Percentiles rank a stretch among this genome's conserved stretches.
These are phyloP conservation scores for Actenoides hombroni DNA, from an alignment of 2,113 vertebrate species.

Conservation along the genomic window DNA sequence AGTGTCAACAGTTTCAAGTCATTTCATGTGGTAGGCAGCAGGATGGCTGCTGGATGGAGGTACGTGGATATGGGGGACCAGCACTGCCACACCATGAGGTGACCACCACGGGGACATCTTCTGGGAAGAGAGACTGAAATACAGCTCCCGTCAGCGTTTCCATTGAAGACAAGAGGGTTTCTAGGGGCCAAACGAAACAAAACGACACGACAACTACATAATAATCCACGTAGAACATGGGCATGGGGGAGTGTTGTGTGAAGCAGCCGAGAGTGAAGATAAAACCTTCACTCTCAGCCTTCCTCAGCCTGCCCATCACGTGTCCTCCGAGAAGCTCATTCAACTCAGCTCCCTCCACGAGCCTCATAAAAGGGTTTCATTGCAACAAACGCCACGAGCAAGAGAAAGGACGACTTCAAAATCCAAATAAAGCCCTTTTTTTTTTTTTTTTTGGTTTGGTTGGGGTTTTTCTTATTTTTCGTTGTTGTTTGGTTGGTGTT, in stretches of 20 bases:
- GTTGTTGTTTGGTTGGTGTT: too few species aligned
- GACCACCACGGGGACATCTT: neutral
- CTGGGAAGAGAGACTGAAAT: neutral
- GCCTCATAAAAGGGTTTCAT: conserved; percentile 1
- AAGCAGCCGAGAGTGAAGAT: accelerated
- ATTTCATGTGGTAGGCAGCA: too few species aligned
- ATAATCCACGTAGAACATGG: accelerated
- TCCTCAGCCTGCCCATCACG: accelerated
- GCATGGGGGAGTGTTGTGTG: neutral
- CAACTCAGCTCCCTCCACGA: neutral
- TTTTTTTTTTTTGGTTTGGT: too few species aligned
- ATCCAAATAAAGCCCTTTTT: conserved; percentile 6
- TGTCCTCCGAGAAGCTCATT: neutral
- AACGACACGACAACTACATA: neutral
- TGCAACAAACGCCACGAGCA: neutral
- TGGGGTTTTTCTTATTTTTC: too few species aligned
- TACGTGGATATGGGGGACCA: neutral
- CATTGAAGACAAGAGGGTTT: neutral
- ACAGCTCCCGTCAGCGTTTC: neutral
- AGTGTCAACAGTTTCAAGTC: too few species aligned
- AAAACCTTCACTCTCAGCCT: neutral
- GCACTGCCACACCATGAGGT: neutral
- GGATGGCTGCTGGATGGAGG: too few species aligned
- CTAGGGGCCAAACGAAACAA: neutral
- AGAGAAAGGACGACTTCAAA: conserved; percentile 32